Evolutionary conservation across 2,888 invertebrate species (phyloP).

Genomic region (Zhuqinia jingwanae): DNA sequence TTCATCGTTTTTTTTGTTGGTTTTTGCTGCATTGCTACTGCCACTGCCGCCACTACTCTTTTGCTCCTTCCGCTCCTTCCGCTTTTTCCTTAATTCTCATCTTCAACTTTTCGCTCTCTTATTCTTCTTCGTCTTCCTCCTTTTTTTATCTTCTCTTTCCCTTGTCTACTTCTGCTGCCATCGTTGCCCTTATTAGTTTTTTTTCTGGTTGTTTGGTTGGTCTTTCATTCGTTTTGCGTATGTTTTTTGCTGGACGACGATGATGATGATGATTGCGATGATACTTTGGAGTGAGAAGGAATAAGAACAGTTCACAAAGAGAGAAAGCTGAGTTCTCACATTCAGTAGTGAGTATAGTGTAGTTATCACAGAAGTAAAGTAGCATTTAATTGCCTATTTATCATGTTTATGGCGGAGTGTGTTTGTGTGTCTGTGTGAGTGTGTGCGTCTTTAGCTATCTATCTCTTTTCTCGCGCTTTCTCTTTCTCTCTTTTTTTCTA

Average conservation of each 20-base stretch:
- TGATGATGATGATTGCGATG: slow-evolving; percentile 5
- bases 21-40: slow-evolving; percentile 45
- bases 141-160: slow-evolving; percentile 20
- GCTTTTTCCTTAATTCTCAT: slow-evolving; percentile 30
- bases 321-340: slow-evolving; percentile 30
- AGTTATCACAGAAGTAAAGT: slow-evolving; percentile 70
- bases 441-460: slow-evolving; percentile 10
- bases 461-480: slow-evolving; percentile 9
- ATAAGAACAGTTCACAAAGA: slow-evolving; percentile 51
- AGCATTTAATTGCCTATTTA: slow-evolving; percentile 75
- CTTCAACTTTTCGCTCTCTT: slow-evolving; percentile 30
- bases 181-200: slow-evolving; percentile 7
- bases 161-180: neutral
- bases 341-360: slow-evolving; percentile 10
- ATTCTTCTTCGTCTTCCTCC: neutral
- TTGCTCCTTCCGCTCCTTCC: neutral
- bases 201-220: neutral
- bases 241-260: neutral
- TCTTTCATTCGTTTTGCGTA: slow-evolving; percentile 15
- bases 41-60: neutral
- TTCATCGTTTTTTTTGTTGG: slow-evolving; percentile 7
- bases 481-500: slow-evolving; percentile 13
- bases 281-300: neutral
- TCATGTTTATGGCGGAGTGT: slow-evolving; percentile 73
- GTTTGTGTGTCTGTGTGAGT: slow-evolving; percentile 59